Conservation (phyloP, 2,113 vertebrate species). For the Henicopernis longicauda region DNA sequence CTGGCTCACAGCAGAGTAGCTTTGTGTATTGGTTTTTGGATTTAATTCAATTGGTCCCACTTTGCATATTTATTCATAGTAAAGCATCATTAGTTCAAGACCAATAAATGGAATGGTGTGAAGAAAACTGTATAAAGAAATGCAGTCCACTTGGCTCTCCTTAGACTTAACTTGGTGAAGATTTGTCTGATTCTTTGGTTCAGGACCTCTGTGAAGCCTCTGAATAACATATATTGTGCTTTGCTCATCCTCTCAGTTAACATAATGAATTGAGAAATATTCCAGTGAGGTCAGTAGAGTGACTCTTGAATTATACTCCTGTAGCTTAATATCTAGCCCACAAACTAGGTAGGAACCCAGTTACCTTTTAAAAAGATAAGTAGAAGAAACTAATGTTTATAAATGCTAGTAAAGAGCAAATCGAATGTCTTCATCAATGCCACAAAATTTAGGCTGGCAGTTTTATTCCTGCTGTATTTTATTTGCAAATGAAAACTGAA, state of each 20-base stretch:
- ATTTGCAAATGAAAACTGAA: not conserved
- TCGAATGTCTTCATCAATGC: not conserved
- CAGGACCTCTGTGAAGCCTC: not conserved
- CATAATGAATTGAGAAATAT: not conserved
- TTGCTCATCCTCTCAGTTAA: not conserved
- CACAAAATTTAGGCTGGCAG: not conserved
- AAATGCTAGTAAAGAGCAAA: not conserved
- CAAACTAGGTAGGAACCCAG: not conserved
- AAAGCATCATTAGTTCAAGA: not conserved
- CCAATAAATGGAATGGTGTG: not conserved
- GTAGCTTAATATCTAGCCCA: not conserved
- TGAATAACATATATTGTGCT: not conserved
- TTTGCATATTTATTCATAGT: constrained; percentile 22
- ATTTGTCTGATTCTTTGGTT: not conserved
- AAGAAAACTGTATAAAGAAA: not conserved
- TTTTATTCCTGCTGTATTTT: not conserved
- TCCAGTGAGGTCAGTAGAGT: not conserved
- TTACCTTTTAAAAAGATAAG: not conserved
- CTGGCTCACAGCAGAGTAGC: constrained; percentile 1
- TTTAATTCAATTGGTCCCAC: not conserved
- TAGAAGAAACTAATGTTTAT: not conserved
- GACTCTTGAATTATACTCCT: not conserved
- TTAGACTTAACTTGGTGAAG: not conserved
- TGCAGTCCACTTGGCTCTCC: not conserved
- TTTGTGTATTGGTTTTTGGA: constrained; percentile 4